Evolutionary conservation across 2,113 vertebrate genomes (phyloP), one percentile per base, ranked within the genome.

Genomic region (Piprites chloris): DNA sequence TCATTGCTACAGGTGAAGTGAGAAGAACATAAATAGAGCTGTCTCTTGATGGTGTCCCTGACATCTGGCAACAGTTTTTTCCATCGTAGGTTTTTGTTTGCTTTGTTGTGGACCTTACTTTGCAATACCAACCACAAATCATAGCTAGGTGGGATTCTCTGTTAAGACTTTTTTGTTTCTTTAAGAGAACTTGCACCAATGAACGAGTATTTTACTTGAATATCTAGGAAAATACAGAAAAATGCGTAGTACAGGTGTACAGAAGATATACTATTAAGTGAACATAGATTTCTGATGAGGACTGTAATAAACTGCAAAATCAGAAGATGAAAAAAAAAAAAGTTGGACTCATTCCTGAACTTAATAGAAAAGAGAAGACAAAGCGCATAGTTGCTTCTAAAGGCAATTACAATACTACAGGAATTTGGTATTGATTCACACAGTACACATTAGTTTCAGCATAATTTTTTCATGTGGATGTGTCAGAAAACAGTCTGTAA

Each of bases 341-440:
- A 71, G 16, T 12, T 63, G 52, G 28, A 81, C 37, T 66, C 93
- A 74, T 74, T 91, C 46, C 50, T 85, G 66, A 94, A 35, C 30
- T 52, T 80, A 71, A 78, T 2, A 53, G 28, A 32, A 75, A 79
- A 69, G n/a, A 93, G 91, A 71, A 3, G 19, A 41, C 17, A 65
- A 91, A 90, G 66, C 1, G 1, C 42, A 73, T 11, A 78, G 69
- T 37, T 75, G 37, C 27, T 85, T 85, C 78, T 82, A 91, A 81
- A n/a, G 37, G 65, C 41, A 69, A 75, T 85, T 93, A 91, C 55
- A 93, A 79, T 0, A 11, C 39, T 87, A 46, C 14, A 73, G 77
- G 69, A 94, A 90, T 87, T 47, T 94, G 61, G 59, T 87, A 81
- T 46, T 74, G 77, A 91, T 87, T 85, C 69, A 63, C 53, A 72